Evolutionary conservation across 64 coral and sea anemone species (phyloP), one percentile per base, ranked within the genome.

Genomic region (Exaiptasia diaphana): DNA sequence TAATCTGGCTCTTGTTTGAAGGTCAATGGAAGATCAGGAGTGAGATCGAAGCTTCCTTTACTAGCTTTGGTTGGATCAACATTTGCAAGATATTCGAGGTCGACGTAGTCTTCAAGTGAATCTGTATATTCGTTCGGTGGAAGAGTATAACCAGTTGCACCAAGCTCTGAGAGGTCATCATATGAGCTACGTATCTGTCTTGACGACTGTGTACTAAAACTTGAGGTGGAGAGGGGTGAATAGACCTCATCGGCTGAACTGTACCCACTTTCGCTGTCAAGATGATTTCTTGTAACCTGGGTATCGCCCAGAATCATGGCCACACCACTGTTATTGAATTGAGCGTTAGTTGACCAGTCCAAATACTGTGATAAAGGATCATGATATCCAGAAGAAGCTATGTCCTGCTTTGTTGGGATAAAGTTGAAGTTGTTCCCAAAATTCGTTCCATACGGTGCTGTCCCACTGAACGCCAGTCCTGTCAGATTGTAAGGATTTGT

Each of bases 231-330:
- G 11, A 79, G 72, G 3, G 87, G 80, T 14, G 91, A 77, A 27
- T 78, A 45, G 18, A 41, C 84, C 7, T 83, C 86, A 24, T 94
- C 91, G n/a, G n/a, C n/a, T 0, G 91, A 94, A 41, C 91, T 89
- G 64, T 94, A 94, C 3, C 91, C 91, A 63, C 91, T 94, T 52
- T 94, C 91, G 33, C 75, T 71, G 22, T 94, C 85, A 73, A 53
- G 54, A 61, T 17, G 78, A 30, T 24, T 35, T 31, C 69, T 45
- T 28, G 63, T 36, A 20, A 13, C 42, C 23, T 65, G 79, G n/a
- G 38, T 73, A 10, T 87, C 84, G 7, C 84, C 73, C 7, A 87
- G 61, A 33, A 87, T 74, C 84, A 87, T 78, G 14, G 84, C 73
- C 12, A 87, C 49, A 11, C 56, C 74, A 68, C 70, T 43, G 11